Percentiles rank a stretch among this genome's conserved stretches.
phyloP scores from a whole-genome alignment of 1,140 invertebrate genomes.

The Drosophila tani region DNA sequence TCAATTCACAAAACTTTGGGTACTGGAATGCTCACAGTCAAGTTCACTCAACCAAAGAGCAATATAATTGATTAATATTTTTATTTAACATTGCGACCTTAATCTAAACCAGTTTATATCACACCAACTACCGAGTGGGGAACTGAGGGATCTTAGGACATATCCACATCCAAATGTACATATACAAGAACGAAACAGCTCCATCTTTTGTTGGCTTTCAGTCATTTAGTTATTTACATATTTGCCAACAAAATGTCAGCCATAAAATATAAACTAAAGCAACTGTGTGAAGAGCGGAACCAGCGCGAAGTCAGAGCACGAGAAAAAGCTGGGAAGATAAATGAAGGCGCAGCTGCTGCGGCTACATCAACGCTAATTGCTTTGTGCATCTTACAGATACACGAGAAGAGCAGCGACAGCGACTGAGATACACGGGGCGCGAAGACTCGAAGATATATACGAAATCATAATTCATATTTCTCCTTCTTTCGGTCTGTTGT shows the following conservation, averaged over 20 bases:
- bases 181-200: conserved; percentile 24
- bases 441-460: conserved; percentile 53
- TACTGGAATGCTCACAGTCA: too few species aligned
- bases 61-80: too few species aligned
- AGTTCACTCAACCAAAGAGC: too few species aligned
- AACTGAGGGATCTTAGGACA: conserved; percentile 1
- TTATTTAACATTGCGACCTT: neutral
- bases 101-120: conserved; percentile 1
- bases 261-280: conserved; percentile 64
- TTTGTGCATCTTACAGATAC: conserved; percentile 71
- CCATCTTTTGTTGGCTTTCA: conserved; percentile 50
- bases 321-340: conserved; percentile 58
- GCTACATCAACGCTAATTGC: conserved; percentile 81
- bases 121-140: neutral
- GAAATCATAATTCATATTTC: conserved; percentile 80
- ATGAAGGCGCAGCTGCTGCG: conserved; percentile 79
- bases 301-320: conserved; percentile 23
- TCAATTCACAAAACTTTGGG: too few species aligned
- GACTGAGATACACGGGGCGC: conserved; percentile 27
- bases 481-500: conserved; percentile 14
- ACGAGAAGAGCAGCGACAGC: conserved; percentile 17
- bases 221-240: conserved; percentile 74
- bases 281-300: conserved; percentile 49
- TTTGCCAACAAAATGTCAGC: conserved; percentile 69
- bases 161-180: conserved; percentile 1